These are phyloP conservation scores for Alaudala cheleensis DNA, from an alignment of 2,113 vertebrate species.

Conservation along the genomic window DNA sequence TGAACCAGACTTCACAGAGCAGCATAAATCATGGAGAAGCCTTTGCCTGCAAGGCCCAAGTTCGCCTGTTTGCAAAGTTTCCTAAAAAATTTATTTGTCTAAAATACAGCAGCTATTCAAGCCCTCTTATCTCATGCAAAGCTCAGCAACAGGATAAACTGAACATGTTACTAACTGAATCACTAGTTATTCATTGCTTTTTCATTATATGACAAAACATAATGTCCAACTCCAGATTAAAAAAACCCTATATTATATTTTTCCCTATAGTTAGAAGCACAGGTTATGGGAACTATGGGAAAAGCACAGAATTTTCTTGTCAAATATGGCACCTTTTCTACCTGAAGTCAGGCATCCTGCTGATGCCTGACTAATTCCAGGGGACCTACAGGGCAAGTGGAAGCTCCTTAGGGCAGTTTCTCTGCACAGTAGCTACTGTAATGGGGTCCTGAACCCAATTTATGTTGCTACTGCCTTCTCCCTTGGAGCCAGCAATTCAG, in stretches of 20 bases:
- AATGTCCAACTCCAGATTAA: not conserved
- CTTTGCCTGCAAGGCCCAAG: not conserved
- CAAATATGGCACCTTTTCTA: not conserved
- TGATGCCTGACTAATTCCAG: not conserved
- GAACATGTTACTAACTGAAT: not conserved
- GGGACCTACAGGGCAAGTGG: not conserved
- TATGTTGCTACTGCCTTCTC: not conserved
- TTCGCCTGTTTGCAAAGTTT: not conserved
- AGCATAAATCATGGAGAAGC: not conserved
- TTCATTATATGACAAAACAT: not conserved
- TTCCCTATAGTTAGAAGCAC: not conserved
- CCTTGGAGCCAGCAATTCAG: not conserved
- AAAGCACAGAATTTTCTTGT: not conserved
- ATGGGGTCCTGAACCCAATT: not conserved
- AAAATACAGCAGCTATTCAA: not conserved
- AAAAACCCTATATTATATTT: accelerated
- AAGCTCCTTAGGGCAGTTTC: not conserved
- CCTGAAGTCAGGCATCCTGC: not conserved
- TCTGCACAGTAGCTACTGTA: not conserved
- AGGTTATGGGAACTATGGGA: not conserved
- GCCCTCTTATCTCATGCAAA: not conserved
- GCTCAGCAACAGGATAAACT: not conserved
- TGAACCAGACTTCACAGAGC: not conserved
- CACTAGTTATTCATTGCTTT: not conserved
- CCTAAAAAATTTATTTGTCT: not conserved